phyloP scores from a whole-genome alignment of 2,797 vertebrate species.

The Taenioides sp. region DNA sequence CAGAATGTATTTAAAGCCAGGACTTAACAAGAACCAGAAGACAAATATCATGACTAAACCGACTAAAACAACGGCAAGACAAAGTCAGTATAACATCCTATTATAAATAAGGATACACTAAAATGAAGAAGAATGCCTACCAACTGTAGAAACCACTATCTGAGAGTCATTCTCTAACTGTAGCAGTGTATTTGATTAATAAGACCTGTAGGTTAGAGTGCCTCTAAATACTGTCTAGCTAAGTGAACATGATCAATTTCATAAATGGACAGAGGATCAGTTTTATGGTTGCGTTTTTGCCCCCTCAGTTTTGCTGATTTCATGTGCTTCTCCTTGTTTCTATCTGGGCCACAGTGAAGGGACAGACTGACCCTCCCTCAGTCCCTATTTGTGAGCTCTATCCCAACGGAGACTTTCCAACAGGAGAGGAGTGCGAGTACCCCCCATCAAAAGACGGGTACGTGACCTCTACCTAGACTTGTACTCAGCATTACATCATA shows the following conservation, averaged over 20 bases:
- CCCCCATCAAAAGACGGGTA: constrained; percentile 95
- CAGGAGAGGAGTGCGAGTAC: constrained; percentile 98
- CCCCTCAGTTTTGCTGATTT: constrained; percentile 30
- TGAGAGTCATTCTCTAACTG: background rate
- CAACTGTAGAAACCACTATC: background rate
- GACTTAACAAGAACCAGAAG: background rate
- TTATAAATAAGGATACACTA: background rate
- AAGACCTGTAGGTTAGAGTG: constrained; percentile 9
- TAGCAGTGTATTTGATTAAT: background rate
- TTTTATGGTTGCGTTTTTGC: constrained; percentile 32
- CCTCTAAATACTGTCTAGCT: background rate
- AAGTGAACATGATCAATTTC: constrained; percentile 27
- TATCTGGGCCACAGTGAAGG: constrained; percentile 85
- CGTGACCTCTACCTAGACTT: constrained; percentile 60
- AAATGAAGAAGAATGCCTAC: background rate
- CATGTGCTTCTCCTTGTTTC: constrained; percentile 40
- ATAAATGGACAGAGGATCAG: constrained; percentile 19
- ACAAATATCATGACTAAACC: background rate
- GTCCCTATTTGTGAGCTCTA: constrained; percentile 97
- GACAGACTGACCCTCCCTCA: constrained; percentile 96
- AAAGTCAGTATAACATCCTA: no score
- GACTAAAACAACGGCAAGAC: background rate
- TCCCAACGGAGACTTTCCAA: constrained; percentile 88
- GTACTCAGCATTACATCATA: constrained; percentile 23
- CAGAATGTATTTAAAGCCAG: background rate